These are phyloP conservation scores for Stomatorhinus walkeri DNA, from an alignment of 2,797 vertebrate genomes.

Conservation along the genomic window DNA sequence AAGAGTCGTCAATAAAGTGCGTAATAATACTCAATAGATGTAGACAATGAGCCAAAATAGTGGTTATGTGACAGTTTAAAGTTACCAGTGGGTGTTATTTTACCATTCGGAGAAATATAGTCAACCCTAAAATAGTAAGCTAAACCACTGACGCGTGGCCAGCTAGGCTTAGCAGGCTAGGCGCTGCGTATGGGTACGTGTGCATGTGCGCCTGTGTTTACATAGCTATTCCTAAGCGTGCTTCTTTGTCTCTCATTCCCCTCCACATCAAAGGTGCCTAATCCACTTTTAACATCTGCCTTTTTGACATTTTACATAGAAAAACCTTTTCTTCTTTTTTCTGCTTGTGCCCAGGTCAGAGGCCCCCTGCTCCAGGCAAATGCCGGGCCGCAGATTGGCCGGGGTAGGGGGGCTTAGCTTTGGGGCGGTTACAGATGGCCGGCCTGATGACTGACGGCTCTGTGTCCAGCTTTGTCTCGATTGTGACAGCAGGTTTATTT, in stretches of 20 bases:
- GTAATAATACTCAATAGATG: neutral
- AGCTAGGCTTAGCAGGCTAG: neutral
- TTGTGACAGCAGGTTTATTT: constrained; percentile 24
- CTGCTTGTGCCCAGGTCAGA: neutral
- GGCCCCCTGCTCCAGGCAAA: neutral
- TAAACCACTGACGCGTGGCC: neutral
- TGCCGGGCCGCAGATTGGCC: neutral
- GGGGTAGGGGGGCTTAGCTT: neutral
- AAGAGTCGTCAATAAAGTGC: neutral
- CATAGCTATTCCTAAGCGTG: neutral
- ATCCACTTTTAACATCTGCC: neutral
- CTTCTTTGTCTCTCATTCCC: neutral
- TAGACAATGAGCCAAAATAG: neutral
- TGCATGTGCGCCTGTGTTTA: neutral
- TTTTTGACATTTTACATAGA: neutral
- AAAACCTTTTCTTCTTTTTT: neutral
- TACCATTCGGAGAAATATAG: neutral
- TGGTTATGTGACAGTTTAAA: neutral
- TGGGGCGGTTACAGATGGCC: constrained; percentile 17
- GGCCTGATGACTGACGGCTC: constrained; percentile 18
- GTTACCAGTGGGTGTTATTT: neutral
- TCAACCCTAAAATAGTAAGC: neutral
- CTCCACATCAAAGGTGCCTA: neutral
- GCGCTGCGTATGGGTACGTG: neutral
- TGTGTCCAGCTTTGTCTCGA: constrained; percentile 20